Base-by-base conservation (phyloP, 2,888 invertebrate genomes). In the Drosophila macrothrix region DNA sequence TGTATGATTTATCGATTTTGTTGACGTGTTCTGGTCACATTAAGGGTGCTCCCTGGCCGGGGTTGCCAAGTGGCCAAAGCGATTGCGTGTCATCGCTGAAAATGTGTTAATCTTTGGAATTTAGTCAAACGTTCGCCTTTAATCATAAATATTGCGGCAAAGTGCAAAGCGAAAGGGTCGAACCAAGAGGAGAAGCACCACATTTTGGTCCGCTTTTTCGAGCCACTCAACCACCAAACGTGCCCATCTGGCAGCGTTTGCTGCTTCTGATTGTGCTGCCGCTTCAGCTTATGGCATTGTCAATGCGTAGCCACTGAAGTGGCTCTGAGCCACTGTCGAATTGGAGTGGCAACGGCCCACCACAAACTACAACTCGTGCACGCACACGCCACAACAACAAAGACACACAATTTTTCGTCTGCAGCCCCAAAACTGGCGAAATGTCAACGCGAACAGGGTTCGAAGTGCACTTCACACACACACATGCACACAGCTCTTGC, bases 351-450 rank as follows among this genome's bases (percentile, higher is more conserved):
- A 39, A 4, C 64, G 73, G 66, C 80, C 37, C 71, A 90, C 85
- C 85, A 67, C 85, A 86, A 86, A 86, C 85, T 90, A 86, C 85
- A 86, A 65, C 86, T 86, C 90, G 75, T 88, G 85, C 85, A 86
- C 85, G 85, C 90, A 69, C 82, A 73, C 28, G n/a, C 16, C 54
- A 39, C 55, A 55, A 19, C 52, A 49, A 41, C 60, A 64, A 25
- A 19, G 16, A 25, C 37, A 88, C 86, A 67, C 73, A 58, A 69
- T 70, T 71, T 73, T 59, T 73, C 67, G 67, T 76, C 76, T 71
- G 78, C 72, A 65, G 55, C 68, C 81, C 72, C 72, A 68, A 60
- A 74, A 62, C 77, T 85, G 89, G 76, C 82, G 72, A 84, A 89
- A 73, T 85, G 86, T 88, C 86, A 90, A 83, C 75, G 71, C 70